Percentiles rank a stretch among this genome's conserved stretches.
phyloP scores from a whole-genome alignment of 2,113 vertebrate genomes.

The Siniperca knerii region DNA sequence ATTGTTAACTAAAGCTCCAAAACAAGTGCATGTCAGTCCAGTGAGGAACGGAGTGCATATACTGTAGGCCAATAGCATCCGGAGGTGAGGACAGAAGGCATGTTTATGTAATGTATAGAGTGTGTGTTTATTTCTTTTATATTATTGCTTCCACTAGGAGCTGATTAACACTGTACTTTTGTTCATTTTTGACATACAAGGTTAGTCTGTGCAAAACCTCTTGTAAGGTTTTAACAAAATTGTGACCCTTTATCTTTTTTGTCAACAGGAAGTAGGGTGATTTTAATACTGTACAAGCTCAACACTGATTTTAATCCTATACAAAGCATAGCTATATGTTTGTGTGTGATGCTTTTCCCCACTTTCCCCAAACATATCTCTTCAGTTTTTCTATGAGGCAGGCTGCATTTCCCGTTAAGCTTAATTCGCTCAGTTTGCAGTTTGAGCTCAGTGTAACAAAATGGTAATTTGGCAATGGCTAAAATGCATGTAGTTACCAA shows the following conservation, averaged over 20 bases:
- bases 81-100: conserved; percentile 23
- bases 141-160: background rate
- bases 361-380: too few species aligned
- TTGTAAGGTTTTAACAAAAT: background rate
- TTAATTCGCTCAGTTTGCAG: background rate
- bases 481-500: background rate
- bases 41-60: conserved; percentile 18
- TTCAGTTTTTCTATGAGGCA: background rate
- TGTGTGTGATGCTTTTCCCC: background rate
- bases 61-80: conserved; percentile 35
- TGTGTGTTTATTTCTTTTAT: conserved; percentile 28
- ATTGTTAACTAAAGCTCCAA: conserved; percentile 36
- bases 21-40: conserved; percentile 31
- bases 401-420: conserved; percentile 3
- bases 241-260: conserved; percentile 1
- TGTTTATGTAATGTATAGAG: conserved; percentile 14
- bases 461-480: background rate
- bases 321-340: background rate
- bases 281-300: background rate
- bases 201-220: conserved; percentile 15
- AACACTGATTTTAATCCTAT: background rate
- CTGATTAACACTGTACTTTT: conserved; percentile 34
- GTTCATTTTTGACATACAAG: conserved; percentile 4
- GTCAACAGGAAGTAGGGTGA: background rate
- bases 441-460: background rate